Evolutionary conservation across 2,888 invertebrate species (phyloP), one percentile per base, ranked within the genome.

Genomic region (Dioctria rufipes): DNA sequence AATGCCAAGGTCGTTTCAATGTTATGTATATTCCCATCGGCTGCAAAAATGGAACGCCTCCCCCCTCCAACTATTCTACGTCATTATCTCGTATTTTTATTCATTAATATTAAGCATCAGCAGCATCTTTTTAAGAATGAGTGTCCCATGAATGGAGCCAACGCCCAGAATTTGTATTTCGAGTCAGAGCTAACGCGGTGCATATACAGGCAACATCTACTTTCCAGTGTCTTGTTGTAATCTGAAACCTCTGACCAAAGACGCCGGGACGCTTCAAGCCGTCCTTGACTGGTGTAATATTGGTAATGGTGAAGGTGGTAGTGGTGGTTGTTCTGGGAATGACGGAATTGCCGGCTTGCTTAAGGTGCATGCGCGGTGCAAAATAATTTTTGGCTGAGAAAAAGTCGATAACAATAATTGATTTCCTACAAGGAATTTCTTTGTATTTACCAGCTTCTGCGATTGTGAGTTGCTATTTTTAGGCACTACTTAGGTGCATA

Each of bases 1-100:
- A 54, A 71, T 71, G 71, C 54, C 71, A 71, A 71, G 71, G 71
- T 71, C 71, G 11, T 71, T 51, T 71, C 71, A 71, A 71, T 71
- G 71, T 71, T 71, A 71, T 25, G 25, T 25, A 25, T 5, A 39
- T 37, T 42, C 9, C 54, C 39, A 71, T 5, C 51, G 54, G 40
- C 37, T 71, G 71, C 71, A 71, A 5, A 54, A 71, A 39, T n/a
- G 25, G 25, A 25, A 25, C 25, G 25, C 25, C 25, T 2, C 25
- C 25, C 25, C 25, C 25, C 25, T 2, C 25, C 25, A 54, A 43
- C n/a, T n/a, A 6, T 54, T 54, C 51, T 71, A 71, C 71, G 71
- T 71, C 71, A 71, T 54, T n/a, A 51, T 51, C 51, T 25, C 54
- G 40, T 25, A 9, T 42, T 69, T n/a, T 40, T 71, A 25, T 6